Evolutionary conservation across 2,113 vertebrate genomes (phyloP).

Genomic region (Pterocles burchelli): DNA sequence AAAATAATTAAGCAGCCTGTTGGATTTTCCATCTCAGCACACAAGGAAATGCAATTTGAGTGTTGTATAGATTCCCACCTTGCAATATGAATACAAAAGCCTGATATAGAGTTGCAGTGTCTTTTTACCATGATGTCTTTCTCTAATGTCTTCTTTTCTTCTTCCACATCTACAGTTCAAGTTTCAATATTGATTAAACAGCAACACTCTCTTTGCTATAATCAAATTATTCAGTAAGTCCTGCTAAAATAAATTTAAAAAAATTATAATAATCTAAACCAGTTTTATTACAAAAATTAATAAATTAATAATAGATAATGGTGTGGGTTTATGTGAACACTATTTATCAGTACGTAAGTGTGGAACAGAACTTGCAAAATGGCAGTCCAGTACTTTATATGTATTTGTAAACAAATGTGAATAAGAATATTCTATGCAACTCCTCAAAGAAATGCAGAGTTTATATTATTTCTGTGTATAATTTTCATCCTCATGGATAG

Average conservation of each 20-base stretch:
- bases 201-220: background rate
- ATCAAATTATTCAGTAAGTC: background rate
- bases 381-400: background rate
- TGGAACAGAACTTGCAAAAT: background rate
- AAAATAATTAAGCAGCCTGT: background rate
- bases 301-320: background rate
- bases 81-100: background rate
- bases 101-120: background rate
- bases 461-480: background rate
- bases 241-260: background rate
- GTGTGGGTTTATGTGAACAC: background rate
- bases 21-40: background rate
- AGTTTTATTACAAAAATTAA: background rate
- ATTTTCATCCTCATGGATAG: background rate
- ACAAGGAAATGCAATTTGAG: background rate
- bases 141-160: background rate
- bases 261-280: background rate
- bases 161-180: background rate
- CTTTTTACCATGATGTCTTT: background rate
- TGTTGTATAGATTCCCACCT: background rate
- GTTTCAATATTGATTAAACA: constrained; percentile 19
- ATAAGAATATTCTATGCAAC: background rate
- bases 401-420: background rate
- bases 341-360: background rate
- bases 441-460: background rate